Conservation (phyloP, 1,140 invertebrate genomes). For the Oedothorax gibbosus region DNA sequence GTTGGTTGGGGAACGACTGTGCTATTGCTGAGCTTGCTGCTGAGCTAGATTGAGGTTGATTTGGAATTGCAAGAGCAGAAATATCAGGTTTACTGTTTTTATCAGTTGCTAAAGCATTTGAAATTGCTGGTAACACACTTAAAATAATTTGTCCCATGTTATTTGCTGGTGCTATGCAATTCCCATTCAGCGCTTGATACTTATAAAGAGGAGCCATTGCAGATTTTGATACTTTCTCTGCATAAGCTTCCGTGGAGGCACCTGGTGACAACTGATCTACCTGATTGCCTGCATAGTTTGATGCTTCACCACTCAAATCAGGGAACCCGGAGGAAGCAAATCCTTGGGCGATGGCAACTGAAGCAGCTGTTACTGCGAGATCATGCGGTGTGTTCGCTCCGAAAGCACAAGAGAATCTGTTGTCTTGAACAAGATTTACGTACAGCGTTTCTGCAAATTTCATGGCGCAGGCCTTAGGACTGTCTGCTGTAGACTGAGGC, state of each 20-base stretch:
- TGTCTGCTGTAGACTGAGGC: neutral
- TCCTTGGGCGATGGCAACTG: neutral
- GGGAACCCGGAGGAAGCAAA: neutral
- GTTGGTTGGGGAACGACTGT: neutral
- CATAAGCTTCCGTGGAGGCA: neutral
- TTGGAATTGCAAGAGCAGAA: neutral
- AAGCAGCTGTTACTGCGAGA: neutral
- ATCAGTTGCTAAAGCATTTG: neutral
- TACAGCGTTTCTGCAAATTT: slow-evolving; percentile 17
- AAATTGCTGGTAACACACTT: neutral
- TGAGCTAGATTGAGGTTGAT: neutral
- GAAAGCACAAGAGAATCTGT: neutral
- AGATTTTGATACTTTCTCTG: slow-evolving; percentile 26
- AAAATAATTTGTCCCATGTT: neutral
- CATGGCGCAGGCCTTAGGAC: neutral
- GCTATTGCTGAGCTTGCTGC: neutral
- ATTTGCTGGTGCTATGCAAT: neutral
- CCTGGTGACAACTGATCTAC: neutral
- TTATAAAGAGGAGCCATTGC: neutral
- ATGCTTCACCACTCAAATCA: neutral
- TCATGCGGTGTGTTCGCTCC: neutral
- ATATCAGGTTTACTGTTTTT: neutral
- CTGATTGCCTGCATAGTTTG: neutral
- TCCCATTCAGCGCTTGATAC: neutral
- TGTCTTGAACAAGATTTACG: neutral